Conservation (phyloP, 2,888 invertebrate genomes). For the Andrena flavipes region DNA sequence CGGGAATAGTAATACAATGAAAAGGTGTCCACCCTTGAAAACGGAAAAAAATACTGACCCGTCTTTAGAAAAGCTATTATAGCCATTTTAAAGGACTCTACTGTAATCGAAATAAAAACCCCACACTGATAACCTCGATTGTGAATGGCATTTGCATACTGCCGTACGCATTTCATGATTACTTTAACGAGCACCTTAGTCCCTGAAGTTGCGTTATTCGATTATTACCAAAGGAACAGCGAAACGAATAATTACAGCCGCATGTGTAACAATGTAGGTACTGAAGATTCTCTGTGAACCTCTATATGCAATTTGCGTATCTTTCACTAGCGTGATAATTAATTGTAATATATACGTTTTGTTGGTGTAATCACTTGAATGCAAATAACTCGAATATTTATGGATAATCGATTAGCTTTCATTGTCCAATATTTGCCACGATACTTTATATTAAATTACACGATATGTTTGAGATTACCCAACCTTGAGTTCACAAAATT, state of each 20-base stretch:
- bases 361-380: too few species aligned
- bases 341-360: too few species aligned
- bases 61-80: conserved; percentile 19
- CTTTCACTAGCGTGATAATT: too few species aligned
- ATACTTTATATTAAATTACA: too few species aligned
- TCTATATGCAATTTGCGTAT: background rate
- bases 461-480: too few species aligned
- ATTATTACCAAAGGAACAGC: conserved; percentile 26
- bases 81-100: background rate
- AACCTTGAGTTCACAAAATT: too few species aligned
- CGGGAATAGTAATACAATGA: conserved; percentile 18
- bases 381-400: too few species aligned
- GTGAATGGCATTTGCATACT: conserved; percentile 42
- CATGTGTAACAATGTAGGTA: background rate
- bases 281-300: background rate
- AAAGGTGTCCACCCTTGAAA: conserved; percentile 34
- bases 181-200: conserved; percentile 28
- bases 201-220: conserved; percentile 18
- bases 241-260: conserved; percentile 31
- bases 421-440: too few species aligned
- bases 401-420: too few species aligned
- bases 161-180: conserved; percentile 27
- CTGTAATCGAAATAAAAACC: conserved; percentile 42
- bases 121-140: conserved; percentile 31
- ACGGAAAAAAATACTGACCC: conserved; percentile 27